These are phyloP conservation scores for Nematopogon swammerdamellus DNA, from an alignment of 2,888 invertebrate species.

Conservation along the genomic window DNA sequence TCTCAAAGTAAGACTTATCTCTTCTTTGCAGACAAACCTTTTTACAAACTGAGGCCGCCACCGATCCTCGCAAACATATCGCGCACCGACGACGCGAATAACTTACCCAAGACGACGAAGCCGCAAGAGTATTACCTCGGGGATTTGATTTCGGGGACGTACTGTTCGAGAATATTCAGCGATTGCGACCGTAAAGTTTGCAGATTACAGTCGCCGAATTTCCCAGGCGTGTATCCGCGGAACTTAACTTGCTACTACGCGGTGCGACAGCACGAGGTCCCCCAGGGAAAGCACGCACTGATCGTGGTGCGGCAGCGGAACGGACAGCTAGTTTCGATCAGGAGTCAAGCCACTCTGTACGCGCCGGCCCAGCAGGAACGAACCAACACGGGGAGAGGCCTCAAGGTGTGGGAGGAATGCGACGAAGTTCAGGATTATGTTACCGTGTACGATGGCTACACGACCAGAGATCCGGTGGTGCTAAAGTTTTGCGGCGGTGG, in stretches of 20 bases:
- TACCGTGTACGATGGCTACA: slow-evolving; percentile 85
- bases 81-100: slow-evolving; percentile 38
- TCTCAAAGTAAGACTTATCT: slow-evolving; percentile 7
- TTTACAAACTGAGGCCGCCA: slow-evolving; percentile 47
- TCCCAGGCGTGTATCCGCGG: slow-evolving; percentile 89
- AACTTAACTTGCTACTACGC: slow-evolving; percentile 94
- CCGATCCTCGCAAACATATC: slow-evolving; percentile 49
- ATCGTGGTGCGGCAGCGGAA: slow-evolving; percentile 83
- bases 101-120: slow-evolving; percentile 38
- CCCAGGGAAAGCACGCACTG: slow-evolving; percentile 82
- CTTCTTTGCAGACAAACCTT: slow-evolving; percentile 46
- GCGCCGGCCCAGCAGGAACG: slow-evolving; percentile 53
- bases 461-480: slow-evolving; percentile 82
- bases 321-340: slow-evolving; percentile 80
- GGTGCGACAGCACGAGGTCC: slow-evolving; percentile 80
- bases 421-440: slow-evolving; percentile 87
- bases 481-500: slow-evolving; percentile 89
- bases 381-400: slow-evolving; percentile 53
- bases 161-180: slow-evolving; percentile 89
- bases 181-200: slow-evolving; percentile 89
- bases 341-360: slow-evolving; percentile 70
- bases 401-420: slow-evolving; percentile 81
- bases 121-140: slow-evolving; percentile 71
- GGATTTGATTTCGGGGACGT: slow-evolving; percentile 86
- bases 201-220: slow-evolving; percentile 88